Evolutionary conservation across 2,797 vertebrate species (phyloP).

Genomic region (Pipistrellus pygmaeus): DNA sequence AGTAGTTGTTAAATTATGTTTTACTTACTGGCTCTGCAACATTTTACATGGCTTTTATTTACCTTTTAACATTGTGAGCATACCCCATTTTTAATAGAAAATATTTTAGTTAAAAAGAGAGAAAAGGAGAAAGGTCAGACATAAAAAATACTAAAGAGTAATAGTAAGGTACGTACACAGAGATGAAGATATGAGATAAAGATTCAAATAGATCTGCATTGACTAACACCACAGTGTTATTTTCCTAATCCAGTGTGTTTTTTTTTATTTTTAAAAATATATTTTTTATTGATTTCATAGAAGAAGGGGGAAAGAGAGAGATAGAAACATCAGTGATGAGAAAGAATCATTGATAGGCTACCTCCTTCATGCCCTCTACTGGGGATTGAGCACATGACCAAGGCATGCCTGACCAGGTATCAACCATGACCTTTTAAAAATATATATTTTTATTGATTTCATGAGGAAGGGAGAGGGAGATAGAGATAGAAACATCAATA

Average conservation of each 20-base stretch:
- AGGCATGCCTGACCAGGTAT: too few species aligned
- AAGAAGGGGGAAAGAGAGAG: too few species aligned
- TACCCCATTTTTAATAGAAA: constrained; percentile 66
- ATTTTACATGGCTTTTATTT: constrained; percentile 43
- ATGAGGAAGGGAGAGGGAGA: too few species aligned
- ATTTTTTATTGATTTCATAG: too few species aligned
- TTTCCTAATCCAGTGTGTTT: not conserved
- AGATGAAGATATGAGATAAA: not conserved
- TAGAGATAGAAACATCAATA: too few species aligned
- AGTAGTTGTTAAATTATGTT: constrained; percentile 63
- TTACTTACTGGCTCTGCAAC: constrained; percentile 25
- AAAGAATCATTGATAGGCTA: too few species aligned
- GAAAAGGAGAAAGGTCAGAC: not conserved
- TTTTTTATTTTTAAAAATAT: not conserved
- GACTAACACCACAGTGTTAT: not conserved
- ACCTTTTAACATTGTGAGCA: constrained; percentile 50
- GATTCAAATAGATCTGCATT: not conserved
- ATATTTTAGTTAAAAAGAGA: constrained; percentile 48
- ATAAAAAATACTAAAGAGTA: not conserved
- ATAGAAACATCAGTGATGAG: too few species aligned
- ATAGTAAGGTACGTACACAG: not conserved
- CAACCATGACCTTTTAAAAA: not conserved
- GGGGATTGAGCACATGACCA: too few species aligned
- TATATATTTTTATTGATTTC: too few species aligned
- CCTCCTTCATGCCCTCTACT: too few species aligned